phyloP scores from a whole-genome alignment of 2,888 invertebrate genomes.

The Volucella bombylans region DNA sequence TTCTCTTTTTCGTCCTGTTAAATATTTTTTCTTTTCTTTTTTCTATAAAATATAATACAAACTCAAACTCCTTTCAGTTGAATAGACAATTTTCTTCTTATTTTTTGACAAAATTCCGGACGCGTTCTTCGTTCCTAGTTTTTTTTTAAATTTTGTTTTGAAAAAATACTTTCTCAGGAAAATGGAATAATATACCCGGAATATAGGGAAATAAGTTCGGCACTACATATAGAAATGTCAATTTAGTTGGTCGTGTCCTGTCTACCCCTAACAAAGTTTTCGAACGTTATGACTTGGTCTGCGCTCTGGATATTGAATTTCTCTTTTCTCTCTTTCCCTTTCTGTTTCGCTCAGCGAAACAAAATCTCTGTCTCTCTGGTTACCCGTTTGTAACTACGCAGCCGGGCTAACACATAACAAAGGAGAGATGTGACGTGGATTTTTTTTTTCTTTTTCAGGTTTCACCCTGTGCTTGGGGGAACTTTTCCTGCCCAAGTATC shows the following conservation, averaged over 20 bases:
- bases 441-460: constrained; percentile 15
- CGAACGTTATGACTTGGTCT: constrained; percentile 41
- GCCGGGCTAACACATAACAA: constrained; percentile 54
- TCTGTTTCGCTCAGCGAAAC: background rate
- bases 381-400: constrained; percentile 50
- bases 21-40: background rate
- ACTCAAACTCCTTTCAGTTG: background rate
- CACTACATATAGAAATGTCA: constrained; percentile 60
- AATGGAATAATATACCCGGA: constrained; percentile 26
- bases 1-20: background rate
- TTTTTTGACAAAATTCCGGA: constrained; percentile 31
- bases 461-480: constrained; percentile 18
- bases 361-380: constrained; percentile 33
- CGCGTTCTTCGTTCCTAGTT: background rate
- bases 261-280: constrained; percentile 44
- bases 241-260: constrained; percentile 52
- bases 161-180: constrained; percentile 33
- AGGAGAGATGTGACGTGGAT: constrained; percentile 29
- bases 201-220: constrained; percentile 54
- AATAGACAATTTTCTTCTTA: background rate
- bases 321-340: background rate
- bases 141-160: constrained; percentile 30
- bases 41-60: background rate
- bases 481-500: constrained; percentile 44
- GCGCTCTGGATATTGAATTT: constrained; percentile 37